Evolutionary conservation across 30 jellyfish, hydroid and myxozoan species (phyloP).

Genomic region (Hydractinia symbiolongicarpus): DNA sequence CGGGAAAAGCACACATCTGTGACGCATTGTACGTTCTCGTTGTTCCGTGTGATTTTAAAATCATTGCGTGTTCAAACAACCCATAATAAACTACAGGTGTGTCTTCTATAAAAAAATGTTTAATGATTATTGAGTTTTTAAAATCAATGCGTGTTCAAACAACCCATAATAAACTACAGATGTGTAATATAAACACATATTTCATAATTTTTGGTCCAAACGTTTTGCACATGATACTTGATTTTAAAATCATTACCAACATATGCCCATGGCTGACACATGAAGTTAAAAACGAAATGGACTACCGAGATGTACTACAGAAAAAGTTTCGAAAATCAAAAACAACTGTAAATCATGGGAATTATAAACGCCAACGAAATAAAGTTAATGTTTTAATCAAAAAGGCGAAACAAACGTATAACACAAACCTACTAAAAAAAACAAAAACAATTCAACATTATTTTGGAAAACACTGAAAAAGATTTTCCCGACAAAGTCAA

Average conservation of each 20-base stretch:
- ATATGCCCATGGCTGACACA: conserved; percentile 4
- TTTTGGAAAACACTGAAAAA: conserved; percentile 2
- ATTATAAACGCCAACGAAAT: neutral
- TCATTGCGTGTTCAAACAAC: conserved; percentile 26
- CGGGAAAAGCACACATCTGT: conserved; percentile 88
- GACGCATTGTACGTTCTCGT: conserved; percentile 52
- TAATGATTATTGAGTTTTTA: neutral
- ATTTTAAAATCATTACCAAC: too few relatives aligned
- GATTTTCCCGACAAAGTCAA: neutral
- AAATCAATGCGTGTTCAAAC: conserved; percentile 23
- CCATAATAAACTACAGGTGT: conserved; percentile 50
- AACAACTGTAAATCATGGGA: neutral
- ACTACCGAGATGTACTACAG: conserved; percentile 7
- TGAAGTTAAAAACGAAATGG: conserved; percentile 8
- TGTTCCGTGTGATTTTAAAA: conserved; percentile 26
- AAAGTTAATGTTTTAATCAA: too few relatives aligned
- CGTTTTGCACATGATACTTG: too few relatives aligned
- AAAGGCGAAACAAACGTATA: too few relatives aligned
- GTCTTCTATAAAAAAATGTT: conserved; percentile 22
- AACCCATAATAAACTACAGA: conserved; percentile 37
- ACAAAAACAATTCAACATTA: neutral
- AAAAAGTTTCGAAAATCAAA: neutral
- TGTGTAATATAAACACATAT: too few relatives aligned
- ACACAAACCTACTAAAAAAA: neutral
- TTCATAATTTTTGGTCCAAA: too few relatives aligned